phyloP scores from a whole-genome alignment of 2,888 invertebrate species.

The Lasioglossum pauxillum region DNA sequence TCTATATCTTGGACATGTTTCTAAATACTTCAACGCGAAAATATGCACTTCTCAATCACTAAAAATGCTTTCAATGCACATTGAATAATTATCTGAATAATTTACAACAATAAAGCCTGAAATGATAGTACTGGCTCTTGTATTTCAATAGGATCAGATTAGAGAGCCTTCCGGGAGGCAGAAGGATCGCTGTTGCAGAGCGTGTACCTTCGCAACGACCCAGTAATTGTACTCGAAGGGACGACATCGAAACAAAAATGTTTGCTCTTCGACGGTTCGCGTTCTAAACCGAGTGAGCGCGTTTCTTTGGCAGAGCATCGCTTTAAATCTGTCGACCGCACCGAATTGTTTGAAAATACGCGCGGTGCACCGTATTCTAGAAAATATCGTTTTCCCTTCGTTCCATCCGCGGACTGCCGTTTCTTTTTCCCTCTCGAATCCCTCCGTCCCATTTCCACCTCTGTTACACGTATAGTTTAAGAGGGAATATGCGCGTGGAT shows the following conservation, averaged over 20 bases:
- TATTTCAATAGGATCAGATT: no score
- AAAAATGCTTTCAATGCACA: no score
- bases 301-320: not conserved
- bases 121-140: no score
- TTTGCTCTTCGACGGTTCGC: not conserved
- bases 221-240: not conserved
- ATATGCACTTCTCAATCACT: no score
- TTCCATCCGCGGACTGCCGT: conserved; percentile 19
- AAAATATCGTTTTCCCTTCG: conserved; percentile 46
- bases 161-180: no score
- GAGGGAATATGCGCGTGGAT: conserved; percentile 56
- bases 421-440: conserved; percentile 11
- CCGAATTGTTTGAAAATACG: conserved; percentile 21
- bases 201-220: not conserved
- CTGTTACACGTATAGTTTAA: conserved; percentile 32
- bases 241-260: not conserved
- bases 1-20: no score
- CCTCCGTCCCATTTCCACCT: conserved; percentile 9
- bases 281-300: not conserved
- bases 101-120: no score
- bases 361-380: conserved; percentile 5
- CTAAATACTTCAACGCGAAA: no score
- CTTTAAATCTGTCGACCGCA: conserved; percentile 21
- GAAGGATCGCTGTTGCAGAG: not conserved
- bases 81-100: no score